Evolutionary conservation across 1,140 invertebrate genomes (phyloP).

Genomic region (Musca domestica): DNA sequence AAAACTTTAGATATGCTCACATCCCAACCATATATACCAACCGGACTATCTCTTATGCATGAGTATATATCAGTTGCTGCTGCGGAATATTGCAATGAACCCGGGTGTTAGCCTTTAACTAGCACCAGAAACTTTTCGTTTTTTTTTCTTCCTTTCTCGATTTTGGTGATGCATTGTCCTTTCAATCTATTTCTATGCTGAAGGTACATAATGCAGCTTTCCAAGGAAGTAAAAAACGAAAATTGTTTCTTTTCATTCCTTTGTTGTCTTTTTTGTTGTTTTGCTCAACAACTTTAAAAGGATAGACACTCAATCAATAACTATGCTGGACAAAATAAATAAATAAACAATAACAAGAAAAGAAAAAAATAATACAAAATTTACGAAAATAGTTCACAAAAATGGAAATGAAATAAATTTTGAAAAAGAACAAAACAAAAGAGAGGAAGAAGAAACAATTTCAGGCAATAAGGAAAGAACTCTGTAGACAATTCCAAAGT

Average conservation of each 20-base stretch:
- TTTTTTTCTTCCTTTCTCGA: background rate
- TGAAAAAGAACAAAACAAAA: no score
- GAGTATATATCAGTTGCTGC: background rate
- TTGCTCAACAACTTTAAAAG: background rate
- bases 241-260: background rate
- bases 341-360: background rate
- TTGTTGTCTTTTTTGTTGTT: background rate
- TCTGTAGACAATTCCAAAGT: no score
- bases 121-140: background rate
- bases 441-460: no score
- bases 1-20: no score
- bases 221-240: background rate
- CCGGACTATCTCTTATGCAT: no score
- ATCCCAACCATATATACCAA: background rate
- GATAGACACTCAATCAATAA: conserved; percentile 13
- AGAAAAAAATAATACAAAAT: no score
- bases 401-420: no score
- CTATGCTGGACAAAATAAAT: background rate
- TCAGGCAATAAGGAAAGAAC: no score
- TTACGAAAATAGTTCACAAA: no score
- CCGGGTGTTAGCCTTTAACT: conserved; percentile 4
- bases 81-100: background rate
- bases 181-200: no score
- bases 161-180: no score
- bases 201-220: no score